Base-by-base conservation (phyloP, 2,797 vertebrate genomes). In the Linurgus olivaceus region DNA sequence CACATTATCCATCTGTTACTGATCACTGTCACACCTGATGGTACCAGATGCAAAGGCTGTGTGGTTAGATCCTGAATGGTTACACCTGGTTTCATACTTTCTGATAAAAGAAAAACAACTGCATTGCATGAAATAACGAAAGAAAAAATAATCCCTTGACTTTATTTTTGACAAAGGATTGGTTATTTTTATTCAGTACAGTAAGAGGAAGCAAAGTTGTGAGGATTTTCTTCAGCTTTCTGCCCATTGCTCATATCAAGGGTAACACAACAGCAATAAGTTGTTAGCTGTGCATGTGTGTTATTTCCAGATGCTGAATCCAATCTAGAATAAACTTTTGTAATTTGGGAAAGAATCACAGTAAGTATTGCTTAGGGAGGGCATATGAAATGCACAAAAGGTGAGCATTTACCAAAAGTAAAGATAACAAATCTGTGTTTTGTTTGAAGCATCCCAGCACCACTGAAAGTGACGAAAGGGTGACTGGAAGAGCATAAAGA, bases 261-360 rank as follows among this genome's bases (percentile, higher is more conserved):
- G 18, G 19, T 47, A 62, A 23, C 5, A 33, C 5, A 29, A 25
- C 2, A 1, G 28, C 14, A 40, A 7, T 73, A 48, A 6, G 4
- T 61, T 58, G 61, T 87, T 67, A 77, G 6, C 72, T 87, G 37
- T 84, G 54, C 55, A 17, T 42, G 25, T 59, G 44, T 13, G 2
- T 88, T 93, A 89, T 91, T 91, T 90, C 51, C 59, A 89, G 17
- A 10, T 74, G 74, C 70, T 93, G 70, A 91, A 74, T 63, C 19
- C 58, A 50, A 50, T 57, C 62, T 57, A 74, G 38, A 88, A 61
- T 71, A 92, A 95, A 44, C 57, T 51, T 77, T 80, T 65, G 48
- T 66, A 90, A 42, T 13, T 29, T 6, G 5, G 58, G 38, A 74
- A 88, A 92, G 50, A 45, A 81, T 83, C 57, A 65, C 29, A 48